Base-by-base conservation (phyloP, 2,888 invertebrate genomes). In the Phlogophora meticulosa region DNA sequence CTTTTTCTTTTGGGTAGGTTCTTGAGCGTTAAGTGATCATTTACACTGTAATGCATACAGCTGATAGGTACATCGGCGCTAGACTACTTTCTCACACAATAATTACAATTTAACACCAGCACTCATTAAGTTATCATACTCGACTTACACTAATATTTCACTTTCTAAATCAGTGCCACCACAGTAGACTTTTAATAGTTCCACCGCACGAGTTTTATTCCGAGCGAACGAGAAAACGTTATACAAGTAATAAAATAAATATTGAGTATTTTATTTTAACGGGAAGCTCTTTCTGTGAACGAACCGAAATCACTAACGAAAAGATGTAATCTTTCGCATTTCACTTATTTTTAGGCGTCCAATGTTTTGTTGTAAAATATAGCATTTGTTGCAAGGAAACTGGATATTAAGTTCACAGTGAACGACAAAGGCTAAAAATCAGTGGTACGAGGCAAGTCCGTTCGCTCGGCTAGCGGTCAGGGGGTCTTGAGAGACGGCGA, bases 381-480 rank as follows among this genome's bases (percentile, higher is more conserved):
- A 59, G 52, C 69, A 77, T 67, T 70, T 51, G 46, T 57, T 75
- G 46, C 55, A 68, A 65, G 49, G 53, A 61, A 67, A 71, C 75
- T 65, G 49, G 7, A 38, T 66, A 32, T 56, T 62, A 53, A 60
- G 43, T 48, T 66, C 46, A 58, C 69, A 57, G 49, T 58, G 51
- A 67, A 72, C 42, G 48, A 62, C 24, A 13, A 53, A 58, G 57
- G 46, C 40, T 90, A 94, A 83, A 95, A 95, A 88, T 95, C 93
- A 68, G 94, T 94, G 72, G 92, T 94, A 84, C 87, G 88, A 59
- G 89, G 90, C 72, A 78, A 72, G 72, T 81, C 85, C 85, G 88
- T 89, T 87, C 90, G 91, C 90, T 91, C 91, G 76, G 72, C 67
- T 61, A 80, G 78, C 61, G 83, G 94, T 94, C 94, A 94, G 86